Evolutionary conservation across 2,797 vertebrate genomes (phyloP).

Genomic region (Eurystomus glaucurus): DNA sequence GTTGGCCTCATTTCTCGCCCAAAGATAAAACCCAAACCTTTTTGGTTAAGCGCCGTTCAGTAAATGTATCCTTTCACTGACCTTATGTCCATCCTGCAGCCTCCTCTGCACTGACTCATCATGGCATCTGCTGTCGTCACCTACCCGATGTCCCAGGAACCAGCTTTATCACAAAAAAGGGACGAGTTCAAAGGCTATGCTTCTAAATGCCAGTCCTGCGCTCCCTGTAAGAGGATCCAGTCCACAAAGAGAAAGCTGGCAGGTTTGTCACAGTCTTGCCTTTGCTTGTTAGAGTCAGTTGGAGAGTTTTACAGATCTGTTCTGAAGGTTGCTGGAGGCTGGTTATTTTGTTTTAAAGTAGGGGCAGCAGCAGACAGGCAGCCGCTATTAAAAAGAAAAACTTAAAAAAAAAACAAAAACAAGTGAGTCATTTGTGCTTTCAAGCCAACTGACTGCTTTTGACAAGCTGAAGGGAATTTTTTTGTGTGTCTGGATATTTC

Average conservation of each 20-base stretch:
- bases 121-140: neutral
- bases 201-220: neutral
- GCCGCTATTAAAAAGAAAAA: neutral
- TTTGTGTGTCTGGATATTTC: neutral
- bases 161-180: neutral
- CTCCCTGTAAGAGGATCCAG: neutral
- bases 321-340: slow-evolving; percentile 63
- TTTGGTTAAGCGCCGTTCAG: neutral
- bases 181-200: neutral
- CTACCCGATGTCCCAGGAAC: neutral
- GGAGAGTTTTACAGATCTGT: slow-evolving; percentile 35
- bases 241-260: neutral
- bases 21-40: neutral
- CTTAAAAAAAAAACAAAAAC: neutral
- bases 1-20: neutral
- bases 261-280: slow-evolving; percentile 40
- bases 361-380: neutral
- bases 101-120: neutral
- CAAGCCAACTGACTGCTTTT: slow-evolving; percentile 7
- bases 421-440: neutral
- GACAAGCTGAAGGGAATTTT: neutral
- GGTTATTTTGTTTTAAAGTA: slow-evolving; percentile 1
- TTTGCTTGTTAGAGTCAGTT: slow-evolving; percentile 22
- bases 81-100: neutral
- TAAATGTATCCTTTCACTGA: neutral